A percentile compares a stretch with the other conserved stretches of the same genome.
Evolutionary conservation across 2,113 vertebrate species (phyloP).

Genomic region (Nerophis ophidion): DNA sequence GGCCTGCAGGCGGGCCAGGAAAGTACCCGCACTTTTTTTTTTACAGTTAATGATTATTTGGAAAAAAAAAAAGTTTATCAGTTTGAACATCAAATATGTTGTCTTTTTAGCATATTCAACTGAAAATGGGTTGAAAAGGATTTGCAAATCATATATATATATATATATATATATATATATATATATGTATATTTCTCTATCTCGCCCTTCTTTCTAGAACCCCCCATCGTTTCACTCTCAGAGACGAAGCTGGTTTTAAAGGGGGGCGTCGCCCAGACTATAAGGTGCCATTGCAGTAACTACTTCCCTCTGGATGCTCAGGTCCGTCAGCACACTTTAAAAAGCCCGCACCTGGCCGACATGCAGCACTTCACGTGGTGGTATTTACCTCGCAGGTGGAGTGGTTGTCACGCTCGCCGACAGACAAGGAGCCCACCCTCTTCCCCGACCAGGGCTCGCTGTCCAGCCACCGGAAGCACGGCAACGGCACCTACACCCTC

Average conservation of each 20-base stretch:
- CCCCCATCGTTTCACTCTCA: constrained; percentile 62
- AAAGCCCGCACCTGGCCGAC: background rate
- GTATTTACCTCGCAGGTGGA: constrained; percentile 54
- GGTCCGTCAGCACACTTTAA: constrained; percentile 36
- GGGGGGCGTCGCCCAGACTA: constrained; percentile 36
- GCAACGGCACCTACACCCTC: constrained; percentile 72
- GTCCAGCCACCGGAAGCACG: constrained; percentile 75
- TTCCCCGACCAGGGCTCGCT: constrained; percentile 59
- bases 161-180: too few species aligned
- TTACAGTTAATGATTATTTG: too few species aligned
- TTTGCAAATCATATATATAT: too few species aligned
- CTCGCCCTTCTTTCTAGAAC: constrained; percentile 43
- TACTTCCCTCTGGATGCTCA: constrained; percentile 71
- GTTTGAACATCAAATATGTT: too few species aligned
- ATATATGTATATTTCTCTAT: background rate
- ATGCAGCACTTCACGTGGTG: background rate
- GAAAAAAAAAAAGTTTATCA: too few species aligned
- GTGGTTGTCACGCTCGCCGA: constrained; percentile 61
- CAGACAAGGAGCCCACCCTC: constrained; percentile 45
- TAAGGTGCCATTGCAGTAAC: constrained; percentile 64
- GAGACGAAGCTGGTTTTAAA: constrained; percentile 53
- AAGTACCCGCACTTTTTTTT: too few species aligned
- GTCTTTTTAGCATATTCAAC: too few species aligned
- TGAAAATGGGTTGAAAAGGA: too few species aligned
- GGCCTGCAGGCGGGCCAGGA: too few species aligned